These are phyloP conservation scores for Oncorhynchus nerka DNA, from an alignment of 2,113 vertebrate genomes.

Conservation along the genomic window DNA sequence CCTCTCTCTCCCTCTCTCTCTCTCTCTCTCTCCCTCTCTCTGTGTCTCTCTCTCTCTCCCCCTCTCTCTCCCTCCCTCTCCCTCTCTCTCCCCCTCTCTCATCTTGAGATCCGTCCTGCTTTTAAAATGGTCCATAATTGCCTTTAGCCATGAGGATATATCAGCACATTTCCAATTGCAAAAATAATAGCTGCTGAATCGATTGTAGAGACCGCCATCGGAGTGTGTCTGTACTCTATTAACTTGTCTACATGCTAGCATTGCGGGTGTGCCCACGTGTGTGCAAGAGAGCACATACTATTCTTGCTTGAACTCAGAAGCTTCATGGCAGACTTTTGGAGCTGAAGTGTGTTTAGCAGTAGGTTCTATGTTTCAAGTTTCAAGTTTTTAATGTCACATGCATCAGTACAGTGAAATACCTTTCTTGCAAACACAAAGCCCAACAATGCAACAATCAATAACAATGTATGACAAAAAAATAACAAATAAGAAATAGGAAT, in stretches of 20 bases:
- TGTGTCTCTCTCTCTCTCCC: not conserved
- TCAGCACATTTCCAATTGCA: slow-evolving; percentile 3
- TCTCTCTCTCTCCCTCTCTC: slow-evolving; percentile 30
- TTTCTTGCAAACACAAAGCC: no score
- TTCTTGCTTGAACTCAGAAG: no score
- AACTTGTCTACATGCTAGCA: no score
- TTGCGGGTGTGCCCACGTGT: not conserved
- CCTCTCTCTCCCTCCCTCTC: not conserved
- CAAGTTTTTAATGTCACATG: no score
- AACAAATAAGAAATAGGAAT: no score
- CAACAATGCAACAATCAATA: no score
- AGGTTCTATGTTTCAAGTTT: no score
- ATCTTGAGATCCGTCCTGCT: slow-evolving; percentile 9
- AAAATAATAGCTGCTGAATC: not conserved
- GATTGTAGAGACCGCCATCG: not conserved
- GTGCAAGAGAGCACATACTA: not conserved
- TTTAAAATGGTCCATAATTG: slow-evolving; percentile 6
- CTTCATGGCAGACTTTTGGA: no score
- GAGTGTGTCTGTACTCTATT: no score
- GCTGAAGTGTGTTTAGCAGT: no score
- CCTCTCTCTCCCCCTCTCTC: not conserved
- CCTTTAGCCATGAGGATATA: slow-evolving; percentile 7
- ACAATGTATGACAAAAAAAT: no score
- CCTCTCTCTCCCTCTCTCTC: not conserved
- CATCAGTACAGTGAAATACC: no score